Conservation (phyloP, 2,888 invertebrate genomes). For the Eilema caniola region DNA sequence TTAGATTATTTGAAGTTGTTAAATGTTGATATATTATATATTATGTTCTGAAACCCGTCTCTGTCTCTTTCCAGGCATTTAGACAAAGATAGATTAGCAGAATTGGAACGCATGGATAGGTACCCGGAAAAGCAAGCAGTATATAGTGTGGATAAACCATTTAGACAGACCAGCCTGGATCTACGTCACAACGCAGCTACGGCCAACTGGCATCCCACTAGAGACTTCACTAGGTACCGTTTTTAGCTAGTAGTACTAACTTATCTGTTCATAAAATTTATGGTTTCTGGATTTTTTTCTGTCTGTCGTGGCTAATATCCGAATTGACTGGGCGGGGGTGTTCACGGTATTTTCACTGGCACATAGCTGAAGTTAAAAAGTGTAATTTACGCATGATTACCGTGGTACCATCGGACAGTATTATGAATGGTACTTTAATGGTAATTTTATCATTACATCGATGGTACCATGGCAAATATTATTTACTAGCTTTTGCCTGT, state of each 20-base stretch:
- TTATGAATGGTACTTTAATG: no score
- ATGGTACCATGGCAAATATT: no score
- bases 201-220: constrained; percentile 80
- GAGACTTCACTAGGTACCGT: constrained; percentile 80
- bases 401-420: no score
- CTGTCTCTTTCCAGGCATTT: constrained; percentile 67
- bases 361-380: no score
- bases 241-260: neutral
- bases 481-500: no score
- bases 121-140: constrained; percentile 84
- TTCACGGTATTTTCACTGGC: no score
- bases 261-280: neutral
- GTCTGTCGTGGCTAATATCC: no score
- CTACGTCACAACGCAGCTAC: constrained; percentile 73
- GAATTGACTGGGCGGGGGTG: no score
- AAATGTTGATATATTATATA: neutral
- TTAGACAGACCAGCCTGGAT: constrained; percentile 83
- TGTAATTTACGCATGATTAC: no score
- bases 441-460: no score
- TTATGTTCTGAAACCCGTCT: neutral
- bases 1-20: neutral
- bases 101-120: constrained; percentile 81
- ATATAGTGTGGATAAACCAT: constrained; percentile 84
- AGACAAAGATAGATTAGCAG: constrained; percentile 81
- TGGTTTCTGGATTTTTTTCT: no score